A percentile compares a stretch with the other conserved stretches of the same genome.
Conservation (phyloP, 2,113 vertebrate species). For the Callipepla squamata region DNA sequence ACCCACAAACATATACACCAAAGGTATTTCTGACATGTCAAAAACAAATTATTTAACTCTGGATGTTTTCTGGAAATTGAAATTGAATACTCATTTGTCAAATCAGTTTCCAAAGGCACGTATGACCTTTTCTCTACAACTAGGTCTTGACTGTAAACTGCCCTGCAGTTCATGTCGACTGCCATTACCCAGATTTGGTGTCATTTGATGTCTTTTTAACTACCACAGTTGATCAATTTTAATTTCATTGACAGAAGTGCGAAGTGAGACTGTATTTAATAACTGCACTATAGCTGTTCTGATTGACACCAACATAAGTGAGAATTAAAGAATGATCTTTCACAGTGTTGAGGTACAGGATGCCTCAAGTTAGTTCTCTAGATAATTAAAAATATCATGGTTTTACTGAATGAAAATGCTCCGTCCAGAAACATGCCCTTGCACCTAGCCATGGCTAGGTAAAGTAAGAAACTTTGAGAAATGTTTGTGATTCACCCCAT, state of each 20-base stretch:
- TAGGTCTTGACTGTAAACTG: not conserved
- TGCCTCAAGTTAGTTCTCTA: not conserved
- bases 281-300: not conserved
- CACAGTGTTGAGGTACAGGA: not conserved
- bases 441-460: not conserved
- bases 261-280: not conserved
- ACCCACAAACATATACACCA: not conserved
- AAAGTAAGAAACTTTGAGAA: not conserved
- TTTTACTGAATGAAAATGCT: not conserved
- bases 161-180: not conserved
- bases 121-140: not conserved
- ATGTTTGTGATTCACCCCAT: not conserved
- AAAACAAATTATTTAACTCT: not conserved
- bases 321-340: not conserved
- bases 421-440: not conserved
- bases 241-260: not conserved
- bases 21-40: not conserved
- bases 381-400: not conserved
- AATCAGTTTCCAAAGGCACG: not conserved
- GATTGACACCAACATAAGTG: not conserved
- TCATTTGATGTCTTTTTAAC: not conserved
- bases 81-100: not conserved
- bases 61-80: not conserved
- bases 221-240: not conserved
- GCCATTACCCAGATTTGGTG: not conserved